Evolutionary conservation across 2,113 vertebrate species (phyloP), one percentile per base, ranked within the genome.

Genomic region (Nanorana parkeri): DNA sequence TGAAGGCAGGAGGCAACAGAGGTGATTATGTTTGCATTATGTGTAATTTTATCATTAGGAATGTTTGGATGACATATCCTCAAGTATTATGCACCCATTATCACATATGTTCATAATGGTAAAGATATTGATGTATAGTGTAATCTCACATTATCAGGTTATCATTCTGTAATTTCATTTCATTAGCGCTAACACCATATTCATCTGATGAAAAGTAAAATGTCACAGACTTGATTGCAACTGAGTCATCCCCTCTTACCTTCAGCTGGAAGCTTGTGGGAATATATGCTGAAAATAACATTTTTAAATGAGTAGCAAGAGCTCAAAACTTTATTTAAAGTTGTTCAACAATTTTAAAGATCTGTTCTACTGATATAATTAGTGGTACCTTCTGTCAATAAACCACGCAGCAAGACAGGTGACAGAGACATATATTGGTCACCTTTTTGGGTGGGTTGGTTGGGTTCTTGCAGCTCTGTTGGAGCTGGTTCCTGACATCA

Each of bases 21-120:
- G 68, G 17, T 8, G 23, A 72, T 41, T 29, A 58, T 28, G n/a
- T 29, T 21, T 21, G 52, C 28, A 74, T 74, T 58, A 58, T 21
- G 71, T 74, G 71, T 58, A n/a, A 74, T 74, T 74, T 58, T 32
- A 55, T 58, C 54, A 58, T 58, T 74, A 71, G 7, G 3, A 28
- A 1, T 21, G 54, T 41, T 60, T 36, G 36, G 13, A 24, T 36
- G 54, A n/a, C 21, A 56, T 52, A 17, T 19, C 41, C 13, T 72
- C 17, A 0, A 16, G 71, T 58, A 58, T 58, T 58, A 73, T 4
- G 29, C 71, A 56, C n/a, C 52, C 54, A 32, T 58, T 74, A 20
- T 13, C 71, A 32, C 26, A 32, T 29, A 60, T 60, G 28, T 21
- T 58, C 20, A 74, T 74, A 74, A 74, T 60, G 71, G 54, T 20